A percentile compares a stretch with the other conserved stretches of the same genome.
Evolutionary conservation across 2,113 vertebrate species (phyloP).

Genomic region (Junco hyemalis): DNA sequence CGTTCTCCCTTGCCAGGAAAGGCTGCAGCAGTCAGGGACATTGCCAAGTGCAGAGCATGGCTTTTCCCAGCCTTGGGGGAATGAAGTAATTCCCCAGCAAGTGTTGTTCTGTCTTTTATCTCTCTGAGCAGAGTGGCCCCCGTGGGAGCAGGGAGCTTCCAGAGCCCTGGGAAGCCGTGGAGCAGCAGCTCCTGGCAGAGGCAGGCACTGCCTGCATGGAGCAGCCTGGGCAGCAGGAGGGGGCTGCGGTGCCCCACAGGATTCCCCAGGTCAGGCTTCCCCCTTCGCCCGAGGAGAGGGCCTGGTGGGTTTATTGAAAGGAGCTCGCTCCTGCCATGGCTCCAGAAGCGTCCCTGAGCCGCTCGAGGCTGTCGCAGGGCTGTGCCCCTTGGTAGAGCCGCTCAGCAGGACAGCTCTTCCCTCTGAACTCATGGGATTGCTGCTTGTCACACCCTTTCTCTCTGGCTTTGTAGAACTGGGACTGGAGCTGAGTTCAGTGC

Average conservation of each 20-base stretch:
- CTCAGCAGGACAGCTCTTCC: rapidly evolving
- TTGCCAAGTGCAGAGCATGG: constrained; percentile 13
- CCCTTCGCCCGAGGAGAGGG: not conserved
- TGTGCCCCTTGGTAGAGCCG: not conserved
- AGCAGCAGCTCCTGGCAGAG: not conserved
- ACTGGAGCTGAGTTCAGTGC: not conserved
- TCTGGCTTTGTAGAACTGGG: not conserved
- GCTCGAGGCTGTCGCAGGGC: rapidly evolving
- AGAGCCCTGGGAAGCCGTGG: not conserved
- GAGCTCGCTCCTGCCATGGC: rapidly evolving
- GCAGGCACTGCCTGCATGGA: not conserved
- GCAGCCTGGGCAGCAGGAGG: not conserved
- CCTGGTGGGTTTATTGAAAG: rapidly evolving
- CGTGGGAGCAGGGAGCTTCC: not conserved
- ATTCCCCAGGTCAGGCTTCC: not conserved
- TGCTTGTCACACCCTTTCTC: not conserved
- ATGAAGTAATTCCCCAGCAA: constrained; percentile 52
- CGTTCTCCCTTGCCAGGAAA: not conserved
- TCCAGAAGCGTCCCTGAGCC: not conserved
- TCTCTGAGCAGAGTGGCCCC: not conserved
- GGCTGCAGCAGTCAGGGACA: not conserved
- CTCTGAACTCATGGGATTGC: not conserved
- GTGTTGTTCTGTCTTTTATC: constrained; percentile 42
- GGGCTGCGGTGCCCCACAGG: rapidly evolving
- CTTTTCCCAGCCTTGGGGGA: constrained; percentile 50